Base-by-base conservation (phyloP, 2,797 vertebrate species). In the Lateolabrax maculatus region DNA sequence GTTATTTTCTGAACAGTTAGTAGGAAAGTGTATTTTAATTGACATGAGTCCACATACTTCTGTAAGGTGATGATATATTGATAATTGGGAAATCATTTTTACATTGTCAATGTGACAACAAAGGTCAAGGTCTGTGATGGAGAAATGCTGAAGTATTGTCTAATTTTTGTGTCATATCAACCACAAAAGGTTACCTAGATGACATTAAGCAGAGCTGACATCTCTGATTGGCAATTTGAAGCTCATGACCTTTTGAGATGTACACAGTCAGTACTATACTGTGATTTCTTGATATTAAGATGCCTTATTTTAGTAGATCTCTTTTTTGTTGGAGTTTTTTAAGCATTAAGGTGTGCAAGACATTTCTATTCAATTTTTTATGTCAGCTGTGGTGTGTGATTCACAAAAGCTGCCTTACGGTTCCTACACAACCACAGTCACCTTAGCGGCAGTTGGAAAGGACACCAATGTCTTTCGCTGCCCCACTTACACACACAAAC, bases 141-240 rank as follows among this genome's bases (percentile, higher is more conserved):
- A 88, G 90, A 91, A 83, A 90, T 48, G 84, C 71, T 85, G 77
- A 71, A 86, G 75, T 87, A 88, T 90, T 87, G 84, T 89, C 79
- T 81, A 52, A 79, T 91, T 89, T 83, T 84, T 87, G 84, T 86
- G 87, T 84, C 81, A 81, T 87, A 88, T 94, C 91, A 84, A 89
- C 76, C 83, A 87, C 88, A 88, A 95, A 96, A 96, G 95, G 95
- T 95, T 91, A 95, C 81, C 34, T 71, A 73, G 95, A 95, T 96
- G 94, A 94, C 95, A 96, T 96, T 95, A 95, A 90, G 79, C 87
- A 16, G 57, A 77, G 87, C 81, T 84, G 94, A 90, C 91, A 77
- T 87, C 79, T 92, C 70, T 94, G 95, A 96, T 84, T 93, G 94
- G 90, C 93, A 95, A 70, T 67, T 81, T 83, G 87, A 93, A 80